Evolutionary conservation across 2,797 vertebrate genomes (phyloP).

Genomic region (Nyctibius grandis): DNA sequence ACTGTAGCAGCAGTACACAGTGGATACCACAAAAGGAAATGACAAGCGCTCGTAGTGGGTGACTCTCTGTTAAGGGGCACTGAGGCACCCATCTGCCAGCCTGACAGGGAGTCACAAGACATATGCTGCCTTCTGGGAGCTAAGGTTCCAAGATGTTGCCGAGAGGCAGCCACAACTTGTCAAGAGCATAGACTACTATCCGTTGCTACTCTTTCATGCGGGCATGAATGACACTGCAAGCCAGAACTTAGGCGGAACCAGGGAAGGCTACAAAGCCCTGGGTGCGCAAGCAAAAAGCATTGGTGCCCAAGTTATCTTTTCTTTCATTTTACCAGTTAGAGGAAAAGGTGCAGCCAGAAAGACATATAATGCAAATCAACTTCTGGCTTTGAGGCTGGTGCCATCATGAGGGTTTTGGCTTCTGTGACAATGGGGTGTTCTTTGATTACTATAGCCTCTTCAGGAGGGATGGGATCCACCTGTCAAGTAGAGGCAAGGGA

Average conservation of each 20-base stretch:
- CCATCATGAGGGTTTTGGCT: neutral
- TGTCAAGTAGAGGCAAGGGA: neutral
- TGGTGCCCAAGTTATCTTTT: neutral
- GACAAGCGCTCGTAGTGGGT: accelerated
- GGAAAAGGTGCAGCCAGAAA: neutral
- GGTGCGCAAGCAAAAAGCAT: neutral
- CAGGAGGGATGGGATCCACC: neutral
- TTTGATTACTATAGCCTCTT: neutral
- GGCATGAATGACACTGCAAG: neutral
- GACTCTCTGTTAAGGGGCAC: neutral
- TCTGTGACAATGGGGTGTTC: neutral
- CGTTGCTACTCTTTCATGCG: neutral
- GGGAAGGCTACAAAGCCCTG: neutral
- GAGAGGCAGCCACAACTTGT: neutral
- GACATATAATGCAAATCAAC: neutral
- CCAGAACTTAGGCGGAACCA: neutral
- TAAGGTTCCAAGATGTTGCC: too few relatives aligned
- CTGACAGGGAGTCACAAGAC: neutral
- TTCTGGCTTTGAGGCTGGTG: neutral
- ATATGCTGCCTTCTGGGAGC: neutral
- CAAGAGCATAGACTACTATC: neutral
- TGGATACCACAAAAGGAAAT: neutral
- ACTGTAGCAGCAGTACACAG: neutral
- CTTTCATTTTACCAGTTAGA: neutral
- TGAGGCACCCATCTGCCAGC: neutral